A percentile compares a stretch with the other conserved stretches of the same genome.
Conservation (phyloP, 2,888 invertebrate species). For the Drosophila neotestacea region DNA sequence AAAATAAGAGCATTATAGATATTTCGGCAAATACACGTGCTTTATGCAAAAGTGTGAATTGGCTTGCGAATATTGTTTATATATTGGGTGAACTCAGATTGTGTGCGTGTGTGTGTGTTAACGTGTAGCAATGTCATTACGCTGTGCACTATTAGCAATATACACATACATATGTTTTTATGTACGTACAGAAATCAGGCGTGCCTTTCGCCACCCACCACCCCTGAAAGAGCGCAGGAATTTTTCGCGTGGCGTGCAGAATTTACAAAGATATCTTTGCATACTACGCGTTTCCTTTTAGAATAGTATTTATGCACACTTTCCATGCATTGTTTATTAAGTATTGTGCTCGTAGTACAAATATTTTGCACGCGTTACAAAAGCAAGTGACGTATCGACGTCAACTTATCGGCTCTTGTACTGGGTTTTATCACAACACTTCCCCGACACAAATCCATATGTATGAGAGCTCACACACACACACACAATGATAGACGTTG, state of each 20-base stretch:
- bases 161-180: constrained; percentile 1
- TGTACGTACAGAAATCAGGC: constrained; percentile 35
- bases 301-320: neutral
- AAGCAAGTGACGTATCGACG: constrained; percentile 36
- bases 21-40: constrained; percentile 45
- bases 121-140: constrained; percentile 43
- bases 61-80: constrained; percentile 22
- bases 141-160: constrained; percentile 35
- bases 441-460: constrained; percentile 10
- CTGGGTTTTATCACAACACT: constrained; percentile 47
- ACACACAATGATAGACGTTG: constrained; percentile 15
- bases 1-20: constrained; percentile 29
- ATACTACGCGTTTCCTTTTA: constrained; percentile 17
- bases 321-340: constrained; percentile 32
- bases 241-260: constrained; percentile 47
- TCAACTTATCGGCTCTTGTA: constrained; percentile 40
- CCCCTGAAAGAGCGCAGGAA: constrained; percentile 38
- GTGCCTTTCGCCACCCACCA: constrained; percentile 39
- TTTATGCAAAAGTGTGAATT: constrained; percentile 30
- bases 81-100: constrained; percentile 13
- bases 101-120: constrained; percentile 19
- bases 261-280: constrained; percentile 28
- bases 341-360: constrained; percentile 16
- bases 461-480: constrained; percentile 15
- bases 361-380: constrained; percentile 59